These are phyloP conservation scores for Dynastes grantii DNA, from an alignment of 2,888 invertebrate species.

Conservation along the genomic window DNA sequence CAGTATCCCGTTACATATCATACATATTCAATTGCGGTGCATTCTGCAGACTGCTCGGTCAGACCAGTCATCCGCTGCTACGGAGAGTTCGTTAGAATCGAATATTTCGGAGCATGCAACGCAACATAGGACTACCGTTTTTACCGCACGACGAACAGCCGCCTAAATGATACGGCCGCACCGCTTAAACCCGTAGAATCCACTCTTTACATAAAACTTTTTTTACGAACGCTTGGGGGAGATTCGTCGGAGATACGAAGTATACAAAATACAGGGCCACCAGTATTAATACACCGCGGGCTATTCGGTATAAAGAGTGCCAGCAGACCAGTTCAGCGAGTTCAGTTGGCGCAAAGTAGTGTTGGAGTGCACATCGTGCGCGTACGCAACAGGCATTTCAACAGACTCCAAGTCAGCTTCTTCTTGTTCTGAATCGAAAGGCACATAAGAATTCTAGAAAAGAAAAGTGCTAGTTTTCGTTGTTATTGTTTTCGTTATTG, in stretches of 20 bases:
- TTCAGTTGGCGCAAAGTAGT: conserved; percentile 48
- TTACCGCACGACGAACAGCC: too few relatives aligned
- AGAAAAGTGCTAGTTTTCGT: background rate
- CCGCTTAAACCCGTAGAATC: too few relatives aligned
- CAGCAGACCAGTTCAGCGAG: conserved; percentile 42
- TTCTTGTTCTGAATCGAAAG: background rate
- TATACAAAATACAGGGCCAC: conserved; percentile 13
- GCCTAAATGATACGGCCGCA: too few relatives aligned
- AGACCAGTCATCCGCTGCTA: background rate
- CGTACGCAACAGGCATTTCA: conserved; percentile 35
- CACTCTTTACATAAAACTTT: too few relatives aligned
- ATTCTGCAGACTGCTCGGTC: background rate
- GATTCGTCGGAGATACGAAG: background rate
- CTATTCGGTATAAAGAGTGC: conserved; percentile 41
- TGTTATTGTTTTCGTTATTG: background rate
- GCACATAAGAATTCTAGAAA: background rate
- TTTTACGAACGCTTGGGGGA: background rate
- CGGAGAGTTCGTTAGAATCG: too few relatives aligned
- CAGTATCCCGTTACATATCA: background rate
- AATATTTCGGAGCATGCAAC: too few relatives aligned
- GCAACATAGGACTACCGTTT: too few relatives aligned
- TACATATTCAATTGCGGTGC: conserved; percentile 1
- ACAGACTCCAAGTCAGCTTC: conserved; percentile 44
- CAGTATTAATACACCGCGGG: conserved; percentile 16
- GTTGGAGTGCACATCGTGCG: conserved; percentile 45